Conservation (phyloP, 2,888 invertebrate genomes). For the Andrena fulva region DNA sequence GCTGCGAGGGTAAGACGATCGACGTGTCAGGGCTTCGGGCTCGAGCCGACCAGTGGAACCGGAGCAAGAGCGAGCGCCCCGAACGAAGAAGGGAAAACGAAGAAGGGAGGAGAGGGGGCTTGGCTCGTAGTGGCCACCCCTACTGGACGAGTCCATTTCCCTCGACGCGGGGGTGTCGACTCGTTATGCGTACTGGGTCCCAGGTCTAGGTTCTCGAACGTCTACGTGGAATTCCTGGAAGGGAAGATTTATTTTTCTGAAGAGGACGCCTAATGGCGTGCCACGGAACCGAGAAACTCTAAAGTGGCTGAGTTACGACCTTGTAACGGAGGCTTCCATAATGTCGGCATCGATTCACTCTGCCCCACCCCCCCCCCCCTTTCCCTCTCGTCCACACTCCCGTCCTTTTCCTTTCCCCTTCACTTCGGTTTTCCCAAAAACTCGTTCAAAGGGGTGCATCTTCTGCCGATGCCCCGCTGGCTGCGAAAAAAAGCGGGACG, state of each 20-base stretch:
- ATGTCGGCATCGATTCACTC: constrained; percentile 73
- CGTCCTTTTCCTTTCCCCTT: neutral
- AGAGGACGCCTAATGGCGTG: constrained; percentile 81
- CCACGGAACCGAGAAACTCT: constrained; percentile 77
- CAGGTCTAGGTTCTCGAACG: constrained; percentile 50
- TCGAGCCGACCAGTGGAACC: neutral
- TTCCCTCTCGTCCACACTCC: constrained; percentile 1
- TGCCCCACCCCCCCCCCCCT: constrained; percentile 34
- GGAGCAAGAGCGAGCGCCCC: neutral
- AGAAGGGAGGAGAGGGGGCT: constrained; percentile 45
- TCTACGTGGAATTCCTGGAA: constrained; percentile 76
- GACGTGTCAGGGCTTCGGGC: constrained; percentile 17
- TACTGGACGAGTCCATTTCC: constrained; percentile 72
- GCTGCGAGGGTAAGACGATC: constrained; percentile 20
- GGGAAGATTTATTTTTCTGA: constrained; percentile 83
- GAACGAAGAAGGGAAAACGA: neutral
- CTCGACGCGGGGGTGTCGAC: constrained; percentile 67
- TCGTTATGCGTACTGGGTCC: constrained; percentile 57
- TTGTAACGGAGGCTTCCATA: constrained; percentile 78
- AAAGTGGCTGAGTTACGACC: constrained; percentile 82
- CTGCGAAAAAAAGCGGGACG: constrained; percentile 36
- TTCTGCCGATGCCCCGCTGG: constrained; percentile 28
- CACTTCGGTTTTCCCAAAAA: constrained; percentile 29
- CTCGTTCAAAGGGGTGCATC: constrained; percentile 43
- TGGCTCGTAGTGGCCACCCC: constrained; percentile 61